These are phyloP conservation scores for Orycteropus afer DNA, from an alignment of 2,113 vertebrate species.

Conservation along the genomic window DNA sequence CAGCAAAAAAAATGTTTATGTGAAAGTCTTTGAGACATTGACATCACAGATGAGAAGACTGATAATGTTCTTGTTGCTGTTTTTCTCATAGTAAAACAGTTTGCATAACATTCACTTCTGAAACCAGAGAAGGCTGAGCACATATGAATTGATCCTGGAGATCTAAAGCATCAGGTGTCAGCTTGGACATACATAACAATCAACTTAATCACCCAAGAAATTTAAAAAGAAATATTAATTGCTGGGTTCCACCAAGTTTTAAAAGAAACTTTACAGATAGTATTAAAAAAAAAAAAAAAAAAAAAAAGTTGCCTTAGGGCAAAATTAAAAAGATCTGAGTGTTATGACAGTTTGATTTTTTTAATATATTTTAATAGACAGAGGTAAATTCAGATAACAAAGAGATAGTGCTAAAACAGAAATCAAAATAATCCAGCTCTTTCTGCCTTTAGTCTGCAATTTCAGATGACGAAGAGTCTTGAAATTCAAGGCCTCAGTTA, in stretches of 20 bases:
- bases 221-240: not conserved
- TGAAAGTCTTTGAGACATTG: not conserved
- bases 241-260: not conserved
- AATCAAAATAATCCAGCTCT: not conserved
- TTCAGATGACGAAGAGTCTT: not conserved
- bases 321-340: not conserved
- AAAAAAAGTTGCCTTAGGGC: no score
- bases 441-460: not conserved
- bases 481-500: not conserved
- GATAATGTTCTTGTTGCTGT: not conserved
- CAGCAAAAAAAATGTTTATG: not conserved
- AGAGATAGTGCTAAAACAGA: no score
- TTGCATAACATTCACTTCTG: not conserved
- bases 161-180: not conserved
- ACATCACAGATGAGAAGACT: not conserved
- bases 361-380: not conserved
- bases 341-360: not conserved
- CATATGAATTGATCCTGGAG: not conserved
- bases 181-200: no score
- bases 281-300: not conserved
- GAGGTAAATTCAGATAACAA: not conserved
- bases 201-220: not conserved
- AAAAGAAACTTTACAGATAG: not conserved
- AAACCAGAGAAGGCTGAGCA: not conserved
- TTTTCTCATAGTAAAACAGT: not conserved